Evolutionary conservation across 2,797 vertebrate species (phyloP), one percentile per base, ranked within the genome.

Genomic region (Hipposideros larvatus): DNA sequence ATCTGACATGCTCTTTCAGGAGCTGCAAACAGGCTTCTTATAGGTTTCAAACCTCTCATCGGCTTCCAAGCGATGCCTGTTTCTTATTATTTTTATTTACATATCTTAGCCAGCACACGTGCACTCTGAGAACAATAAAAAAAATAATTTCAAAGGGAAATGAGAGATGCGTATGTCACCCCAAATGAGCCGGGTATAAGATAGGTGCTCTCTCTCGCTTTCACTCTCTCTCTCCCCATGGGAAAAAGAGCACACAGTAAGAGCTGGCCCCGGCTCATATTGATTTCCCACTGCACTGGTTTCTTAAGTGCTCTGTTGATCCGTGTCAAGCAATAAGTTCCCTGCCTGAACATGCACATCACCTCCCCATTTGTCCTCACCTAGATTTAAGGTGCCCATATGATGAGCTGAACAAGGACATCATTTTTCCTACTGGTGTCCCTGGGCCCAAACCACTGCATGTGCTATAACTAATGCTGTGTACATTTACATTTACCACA

Each of bases 221-320:
- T 66, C n/a, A 34, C 84, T 65, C 48, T 70, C 86, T 51, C 80
- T 57, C 37, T 94, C 97, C 91, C 98, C 98, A 96, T 98, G 98
- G 98, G 98, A 98, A 98, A 96, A 98, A 98, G 98, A 98, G 98
- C 98, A 97, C 98, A 97, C 89, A 98, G 98, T 98, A 96, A 97
- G 98, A 98, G 98, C 98, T 98, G 99, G 98, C 99, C 98, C 98
- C 98, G 98, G 98, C 98, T 99, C 98, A 98, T 98, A 99, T 98
- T 99, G 99, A 99, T 99, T 99, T 99, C 99, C 98, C 99, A 99
- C 98, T 98, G 98, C 99, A 98, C 98, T 98, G 98, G 98, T 99
- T 99, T 98, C 98, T 98, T 98, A 99, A 99, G 98, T 99, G 99
- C 99, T 99, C 99, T 99, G 98, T 97, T 99, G 99, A 99, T 99